These are phyloP conservation scores for Plumapathes pennacea DNA, from an alignment of 92 coral and sea anemone species.

Conservation along the genomic window DNA sequence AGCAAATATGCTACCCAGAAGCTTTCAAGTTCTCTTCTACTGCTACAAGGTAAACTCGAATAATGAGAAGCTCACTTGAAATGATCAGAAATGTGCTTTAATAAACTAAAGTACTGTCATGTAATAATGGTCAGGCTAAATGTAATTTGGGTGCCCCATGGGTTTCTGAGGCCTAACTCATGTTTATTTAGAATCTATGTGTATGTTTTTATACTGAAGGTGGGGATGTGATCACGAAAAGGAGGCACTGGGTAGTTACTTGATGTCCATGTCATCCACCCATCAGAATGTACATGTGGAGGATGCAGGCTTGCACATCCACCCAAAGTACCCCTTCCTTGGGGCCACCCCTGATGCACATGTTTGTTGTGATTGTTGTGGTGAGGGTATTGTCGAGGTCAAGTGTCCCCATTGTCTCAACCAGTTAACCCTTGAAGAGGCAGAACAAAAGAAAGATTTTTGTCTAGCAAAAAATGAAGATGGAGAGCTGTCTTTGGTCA, in stretches of 20 bases:
- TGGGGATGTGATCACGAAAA: slow-evolving; percentile 52
- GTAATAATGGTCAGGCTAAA: too few relatives aligned
- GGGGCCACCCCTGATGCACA: slow-evolving; percentile 53
- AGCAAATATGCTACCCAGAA: slow-evolving; percentile 28
- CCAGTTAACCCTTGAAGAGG: neutral
- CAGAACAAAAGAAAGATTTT: slow-evolving; percentile 11
- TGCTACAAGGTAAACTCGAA: too few relatives aligned
- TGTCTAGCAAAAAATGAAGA: slow-evolving; percentile 9
- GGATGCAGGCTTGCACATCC: slow-evolving; percentile 34
- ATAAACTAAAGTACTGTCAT: too few relatives aligned
- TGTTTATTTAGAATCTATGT: too few relatives aligned
- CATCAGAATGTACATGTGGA: slow-evolving; percentile 20
- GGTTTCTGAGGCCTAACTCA: too few relatives aligned
- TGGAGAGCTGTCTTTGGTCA: slow-evolving; percentile 4
- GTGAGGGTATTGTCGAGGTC: slow-evolving; percentile 20
- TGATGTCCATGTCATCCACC: neutral
- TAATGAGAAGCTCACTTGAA: too few relatives aligned
- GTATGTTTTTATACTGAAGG: too few relatives aligned
- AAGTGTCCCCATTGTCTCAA: slow-evolving; percentile 8
- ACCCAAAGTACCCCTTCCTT: slow-evolving; percentile 26
- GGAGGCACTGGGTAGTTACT: slow-evolving; percentile 19
- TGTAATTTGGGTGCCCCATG: too few relatives aligned
- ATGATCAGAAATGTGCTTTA: too few relatives aligned
- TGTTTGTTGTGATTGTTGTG: slow-evolving; percentile 49
- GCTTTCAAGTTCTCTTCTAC: too few relatives aligned